A percentile compares a stretch with the other conserved stretches of the same genome.
Conservation (phyloP, 2,888 invertebrate species). For the Asteroscopus sphinx region DNA sequence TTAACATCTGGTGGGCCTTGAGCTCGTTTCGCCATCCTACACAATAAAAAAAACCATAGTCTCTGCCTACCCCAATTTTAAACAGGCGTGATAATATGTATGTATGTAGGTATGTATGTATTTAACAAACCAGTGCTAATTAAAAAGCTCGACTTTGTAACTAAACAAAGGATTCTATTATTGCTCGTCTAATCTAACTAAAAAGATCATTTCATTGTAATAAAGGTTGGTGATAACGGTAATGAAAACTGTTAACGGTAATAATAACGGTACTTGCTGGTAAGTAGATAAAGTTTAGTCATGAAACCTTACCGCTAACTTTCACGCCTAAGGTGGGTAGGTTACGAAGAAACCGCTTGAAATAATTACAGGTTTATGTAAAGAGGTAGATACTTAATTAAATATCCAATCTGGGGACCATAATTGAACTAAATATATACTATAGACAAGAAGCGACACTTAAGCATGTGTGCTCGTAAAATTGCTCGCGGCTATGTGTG, state of each 20-base stretch:
- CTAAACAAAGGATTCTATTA: conserved; percentile 25
- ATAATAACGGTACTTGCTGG: conserved; percentile 2
- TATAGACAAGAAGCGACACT: no score
- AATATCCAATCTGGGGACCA: conserved; percentile 2
- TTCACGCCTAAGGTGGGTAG: background rate
- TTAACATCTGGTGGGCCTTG: no score
- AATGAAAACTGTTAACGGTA: conserved; percentile 17
- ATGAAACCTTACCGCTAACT: conserved; percentile 21
- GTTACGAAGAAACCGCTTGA: conserved; percentile 17
- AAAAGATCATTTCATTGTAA: conserved; percentile 24
- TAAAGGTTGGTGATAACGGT: conserved; percentile 22
- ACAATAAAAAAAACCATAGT: no score
- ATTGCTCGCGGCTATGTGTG: no score
- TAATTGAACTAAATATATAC: no score
- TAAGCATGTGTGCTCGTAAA: no score
- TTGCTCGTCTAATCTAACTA: conserved; percentile 35
- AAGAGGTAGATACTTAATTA: background rate
- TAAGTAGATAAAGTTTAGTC: conserved; percentile 22
- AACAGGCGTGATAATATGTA: no score
- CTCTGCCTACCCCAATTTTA: no score
- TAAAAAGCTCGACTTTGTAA: conserved; percentile 24
- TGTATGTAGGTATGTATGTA: no score
- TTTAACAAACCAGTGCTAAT: conserved; percentile 1
- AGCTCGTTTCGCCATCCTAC: no score
- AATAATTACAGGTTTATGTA: conserved; percentile 11